A percentile compares a stretch with the other conserved stretches of the same genome.
phyloP scores from a whole-genome alignment of 37 sponge, comb jelly and placozoan genomes.

The Spongia lamella region DNA sequence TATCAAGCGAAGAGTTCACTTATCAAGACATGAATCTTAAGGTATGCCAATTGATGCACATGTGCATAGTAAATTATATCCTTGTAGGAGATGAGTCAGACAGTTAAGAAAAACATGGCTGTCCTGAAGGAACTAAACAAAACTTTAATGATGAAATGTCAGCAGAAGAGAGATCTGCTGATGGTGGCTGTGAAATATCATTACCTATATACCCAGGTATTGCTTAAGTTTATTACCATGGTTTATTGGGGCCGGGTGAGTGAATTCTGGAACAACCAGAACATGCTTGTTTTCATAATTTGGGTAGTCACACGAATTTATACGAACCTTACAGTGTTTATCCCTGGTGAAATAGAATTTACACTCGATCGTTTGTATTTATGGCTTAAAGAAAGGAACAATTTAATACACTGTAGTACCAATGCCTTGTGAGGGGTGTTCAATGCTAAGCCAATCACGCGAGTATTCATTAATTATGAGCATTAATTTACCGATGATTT shows the following conservation, averaged over 20 bases:
- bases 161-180: conserved; percentile 76
- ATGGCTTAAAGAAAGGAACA: no score
- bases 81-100: background rate
- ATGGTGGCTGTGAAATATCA: conserved; percentile 68
- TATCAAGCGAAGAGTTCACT: conserved; percentile 3
- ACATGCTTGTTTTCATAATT: background rate
- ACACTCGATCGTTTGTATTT: no score
- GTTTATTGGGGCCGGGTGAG: conserved; percentile 3
- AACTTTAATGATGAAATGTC: conserved; percentile 54
- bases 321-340: background rate
- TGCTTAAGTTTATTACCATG: background rate
- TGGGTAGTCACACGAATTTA: background rate
- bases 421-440: no score
- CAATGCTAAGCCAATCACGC: no score
- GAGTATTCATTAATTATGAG: no score
- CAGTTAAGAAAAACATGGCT: conserved; percentile 11
- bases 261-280: background rate
- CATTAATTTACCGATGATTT: no score
- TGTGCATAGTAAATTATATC: background rate
- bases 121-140: conserved; percentile 35
- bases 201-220: conserved; percentile 56
- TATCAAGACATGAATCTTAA: conserved; percentile 2
- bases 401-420: no score
- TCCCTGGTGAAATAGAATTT: no score
- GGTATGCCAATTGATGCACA: background rate